These are phyloP conservation scores for Eurosta solidaginis DNA, from an alignment of 1,140 invertebrate species.

Conservation along the genomic window DNA sequence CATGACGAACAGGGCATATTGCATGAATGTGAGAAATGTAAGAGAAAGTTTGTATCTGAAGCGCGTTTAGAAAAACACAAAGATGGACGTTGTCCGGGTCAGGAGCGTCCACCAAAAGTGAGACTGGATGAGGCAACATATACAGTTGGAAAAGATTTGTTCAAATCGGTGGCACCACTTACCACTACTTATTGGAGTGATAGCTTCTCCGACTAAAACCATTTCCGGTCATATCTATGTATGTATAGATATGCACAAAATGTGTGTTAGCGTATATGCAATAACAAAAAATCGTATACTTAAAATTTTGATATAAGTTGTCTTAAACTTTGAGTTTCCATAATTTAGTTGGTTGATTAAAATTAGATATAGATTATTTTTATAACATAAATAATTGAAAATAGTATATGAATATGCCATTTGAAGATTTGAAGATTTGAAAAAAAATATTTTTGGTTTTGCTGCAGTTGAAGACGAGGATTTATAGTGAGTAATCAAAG, in stretches of 20 bases:
- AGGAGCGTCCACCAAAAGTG: slow-evolving; percentile 9
- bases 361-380: too few relatives aligned
- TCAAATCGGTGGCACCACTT: slow-evolving; percentile 59
- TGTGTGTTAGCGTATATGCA: not conserved
- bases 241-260: not conserved
- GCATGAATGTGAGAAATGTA: slow-evolving; percentile 53
- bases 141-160: slow-evolving; percentile 51
- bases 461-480: too few relatives aligned
- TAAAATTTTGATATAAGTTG: too few relatives aligned
- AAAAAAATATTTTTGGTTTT: too few relatives aligned
- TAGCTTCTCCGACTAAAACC: slow-evolving; percentile 59
- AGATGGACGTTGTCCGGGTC: slow-evolving; percentile 33
- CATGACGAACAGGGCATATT: slow-evolving; percentile 51
- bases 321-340: too few relatives aligned
- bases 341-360: too few relatives aligned
- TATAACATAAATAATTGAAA: too few relatives aligned
- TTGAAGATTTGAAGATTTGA: too few relatives aligned
- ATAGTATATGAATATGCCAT: too few relatives aligned
- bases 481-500: not conserved
- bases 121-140: slow-evolving; percentile 31
- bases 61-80: slow-evolving; percentile 46
- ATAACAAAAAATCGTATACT: not conserved
- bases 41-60: slow-evolving; percentile 47
- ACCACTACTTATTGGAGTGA: slow-evolving; percentile 62
- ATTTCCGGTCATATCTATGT: not conserved